phyloP scores from a whole-genome alignment of 1,140 invertebrate genomes.

The Rhopalosiphum maidis region DNA sequence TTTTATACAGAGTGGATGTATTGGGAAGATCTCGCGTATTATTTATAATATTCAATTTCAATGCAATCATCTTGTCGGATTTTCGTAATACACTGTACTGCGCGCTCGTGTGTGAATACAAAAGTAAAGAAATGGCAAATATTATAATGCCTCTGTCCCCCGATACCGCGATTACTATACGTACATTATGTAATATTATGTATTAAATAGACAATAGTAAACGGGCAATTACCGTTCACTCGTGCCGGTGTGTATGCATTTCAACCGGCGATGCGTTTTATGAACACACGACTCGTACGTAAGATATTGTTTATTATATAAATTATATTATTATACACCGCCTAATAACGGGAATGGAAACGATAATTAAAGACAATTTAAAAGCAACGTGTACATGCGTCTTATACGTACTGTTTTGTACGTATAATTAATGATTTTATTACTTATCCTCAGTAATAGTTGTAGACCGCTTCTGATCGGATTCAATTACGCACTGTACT shows the following conservation, averaged over 20 bases:
- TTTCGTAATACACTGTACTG: neutral
- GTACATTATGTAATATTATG: neutral
- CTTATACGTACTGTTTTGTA: neutral
- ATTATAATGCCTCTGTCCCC: neutral
- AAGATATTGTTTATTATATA: neutral
- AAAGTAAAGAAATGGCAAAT: no score
- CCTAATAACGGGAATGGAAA: neutral
- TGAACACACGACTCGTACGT: neutral
- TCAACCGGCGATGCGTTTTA: neutral
- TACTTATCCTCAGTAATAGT: neutral
- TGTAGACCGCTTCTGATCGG: neutral
- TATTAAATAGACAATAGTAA: conserved; percentile 4
- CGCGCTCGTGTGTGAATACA: neutral
- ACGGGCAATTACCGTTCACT: neutral
- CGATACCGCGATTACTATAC: no score
- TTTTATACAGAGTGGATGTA: neutral
- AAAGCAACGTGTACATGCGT: neutral
- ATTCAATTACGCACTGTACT: neutral
- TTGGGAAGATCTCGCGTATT: neutral
- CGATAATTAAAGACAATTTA: conserved; percentile 27
- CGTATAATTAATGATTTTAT: neutral
- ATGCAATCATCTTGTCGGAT: neutral
- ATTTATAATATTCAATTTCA: neutral
- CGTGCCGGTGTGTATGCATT: neutral
- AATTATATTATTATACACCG: neutral